Base-by-base conservation (phyloP, 2,113 vertebrate species). In the Dermatemys mawii region DNA sequence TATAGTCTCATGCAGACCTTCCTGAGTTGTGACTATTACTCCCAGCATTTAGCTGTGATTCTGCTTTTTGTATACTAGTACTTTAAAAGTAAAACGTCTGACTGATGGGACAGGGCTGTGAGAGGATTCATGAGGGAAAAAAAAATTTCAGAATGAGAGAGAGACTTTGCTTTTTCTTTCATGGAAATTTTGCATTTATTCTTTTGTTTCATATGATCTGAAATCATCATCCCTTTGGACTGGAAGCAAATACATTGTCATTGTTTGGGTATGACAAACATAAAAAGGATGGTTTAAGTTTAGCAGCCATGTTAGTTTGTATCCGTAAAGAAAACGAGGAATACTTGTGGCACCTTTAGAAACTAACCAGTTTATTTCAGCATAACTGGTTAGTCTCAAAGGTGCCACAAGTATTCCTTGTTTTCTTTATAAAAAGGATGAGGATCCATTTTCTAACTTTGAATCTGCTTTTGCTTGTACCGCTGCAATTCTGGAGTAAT, bases 11-110 rank as follows among this genome's bases (percentile, higher is more conserved):
- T 13, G 27, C 22, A 13, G 67, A 5, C 3, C 11, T 49, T 81
- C 75, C 63, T 86, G 9, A 50, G 8, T 27, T 54, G 6, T 81
- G 41, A 88, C 16, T 81, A 32, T 90, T 67, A 13, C 16, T 78
- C 3, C 16, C 1, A 63, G 41, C 53, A 26, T 63, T 9, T 17
- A 63, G 22, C 9, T 83, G 8, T 19, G 19, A 2, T 81, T 87
- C 79, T 83, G 48, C 85, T 93, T 32, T 26, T 1, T 84, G 3
- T 22, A 7, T 0, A 0, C 54, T 84, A 21, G 22, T 38, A 38
- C 3, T 79, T 41, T 54, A 53, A 57, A 57, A 84, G 9, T 3
- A 21, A 48, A 46, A 38, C 26, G 13, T 16, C 41, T 2, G 22
- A 53, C 60, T 82, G 84, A 44, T 27, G 27, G 4, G 81, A 26